Conservation (phyloP, 2,888 invertebrate species). For the Pachliopta kotzebuea region DNA sequence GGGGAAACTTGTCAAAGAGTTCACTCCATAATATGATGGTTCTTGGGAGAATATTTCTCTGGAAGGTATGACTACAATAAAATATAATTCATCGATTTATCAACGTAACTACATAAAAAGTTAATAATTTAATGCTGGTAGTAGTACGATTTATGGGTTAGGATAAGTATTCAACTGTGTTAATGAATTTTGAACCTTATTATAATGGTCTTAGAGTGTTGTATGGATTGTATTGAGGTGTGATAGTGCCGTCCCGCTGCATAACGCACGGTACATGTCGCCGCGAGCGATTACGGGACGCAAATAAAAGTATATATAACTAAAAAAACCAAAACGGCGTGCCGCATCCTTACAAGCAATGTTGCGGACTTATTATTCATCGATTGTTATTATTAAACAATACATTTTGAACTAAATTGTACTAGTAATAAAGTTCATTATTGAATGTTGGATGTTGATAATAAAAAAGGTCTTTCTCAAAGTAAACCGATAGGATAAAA, state of each 20-base stretch:
- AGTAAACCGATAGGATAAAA: slow-evolving; percentile 44
- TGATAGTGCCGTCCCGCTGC: slow-evolving; percentile 37
- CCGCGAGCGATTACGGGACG: slow-evolving; percentile 48
- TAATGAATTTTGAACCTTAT: not conserved
- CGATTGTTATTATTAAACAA: slow-evolving; percentile 30
- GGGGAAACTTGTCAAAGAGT: too few species aligned
- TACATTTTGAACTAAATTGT: slow-evolving; percentile 35
- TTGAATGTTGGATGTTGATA: slow-evolving; percentile 22
- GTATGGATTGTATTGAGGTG: slow-evolving; percentile 2
- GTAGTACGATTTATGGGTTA: slow-evolving; percentile 11
- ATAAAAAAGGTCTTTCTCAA: slow-evolving; percentile 32
- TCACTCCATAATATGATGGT: too few species aligned
- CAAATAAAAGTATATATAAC: slow-evolving; percentile 40
- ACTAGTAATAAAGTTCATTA: slow-evolving; percentile 31
- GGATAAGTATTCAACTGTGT: not conserved
- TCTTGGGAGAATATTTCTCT: too few species aligned
- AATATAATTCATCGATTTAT: slow-evolving; percentile 6
- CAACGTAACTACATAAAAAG: slow-evolving; percentile 4
- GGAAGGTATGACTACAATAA: not conserved
- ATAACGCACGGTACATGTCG: slow-evolving; percentile 62
- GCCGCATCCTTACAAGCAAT: slow-evolving; percentile 45
- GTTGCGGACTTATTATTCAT: slow-evolving; percentile 55
- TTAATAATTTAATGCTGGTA: slow-evolving; percentile 15
- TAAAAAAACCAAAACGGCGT: slow-evolving; percentile 46
- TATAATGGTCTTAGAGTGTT: not conserved